Evolutionary conservation across 2,797 vertebrate genomes (phyloP), one percentile per base, ranked within the genome.

Genomic region (Valencia hispanica): DNA sequence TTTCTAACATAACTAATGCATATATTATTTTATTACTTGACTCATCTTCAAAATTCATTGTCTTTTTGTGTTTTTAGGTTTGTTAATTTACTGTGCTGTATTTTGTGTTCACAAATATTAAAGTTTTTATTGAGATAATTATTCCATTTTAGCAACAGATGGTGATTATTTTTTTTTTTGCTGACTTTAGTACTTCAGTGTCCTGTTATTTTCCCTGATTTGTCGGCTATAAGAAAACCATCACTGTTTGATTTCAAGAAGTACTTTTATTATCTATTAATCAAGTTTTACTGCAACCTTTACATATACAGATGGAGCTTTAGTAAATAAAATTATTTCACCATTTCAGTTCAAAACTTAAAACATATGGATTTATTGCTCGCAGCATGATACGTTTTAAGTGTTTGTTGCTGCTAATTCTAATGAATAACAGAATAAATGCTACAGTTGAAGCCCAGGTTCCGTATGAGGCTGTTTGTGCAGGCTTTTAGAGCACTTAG

Each of bases 81-180:
- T 41, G 34, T 11, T 0, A 36, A 69, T 59, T 63, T 70, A 74
- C 68, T 79, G 55, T 57, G 9, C 70, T 45, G 45, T 18, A 3
- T 34, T 76, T 73, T 72, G 63, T 77, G 48, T 30, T 32, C 27
- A 27, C 51, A 55, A 55, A 9, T 55, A 14, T n/a, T 55, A 27
- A 55, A 55, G 14, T 2, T 61, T 34, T 61, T 18, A 61, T 34
- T 61, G 9, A 61, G 59, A 2, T 32, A 17, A 30, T 80, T 43
- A 15, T 66, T n/a, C 55, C 11, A 73, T 61, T 36, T 39, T 39
- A 22, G 61, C 18, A 39, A 65, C 12, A 39, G 27, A 32, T 32
- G 5, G 12, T 32, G 2, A 39, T 34, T 63, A 5, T 63, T 63
- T 22, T 39, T 34, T 63, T 15, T 63, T 63, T 22, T 39, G 8